Percentiles rank a stretch among this genome's conserved stretches.
These are phyloP conservation scores for Xyliphius kryptos DNA, from an alignment of 2,113 vertebrate genomes.

Conservation along the genomic window DNA sequence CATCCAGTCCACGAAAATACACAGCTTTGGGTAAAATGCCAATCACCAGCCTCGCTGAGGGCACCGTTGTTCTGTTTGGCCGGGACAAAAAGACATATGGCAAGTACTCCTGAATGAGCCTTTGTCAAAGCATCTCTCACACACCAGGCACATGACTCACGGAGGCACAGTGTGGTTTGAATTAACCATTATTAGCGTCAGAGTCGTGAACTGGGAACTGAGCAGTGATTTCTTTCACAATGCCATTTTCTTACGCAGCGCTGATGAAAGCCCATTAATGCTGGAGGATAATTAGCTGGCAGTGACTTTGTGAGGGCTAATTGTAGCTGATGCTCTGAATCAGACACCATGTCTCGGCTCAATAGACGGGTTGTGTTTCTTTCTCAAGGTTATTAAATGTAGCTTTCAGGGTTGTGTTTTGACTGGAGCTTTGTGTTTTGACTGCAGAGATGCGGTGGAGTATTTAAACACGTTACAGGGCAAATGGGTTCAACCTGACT, in stretches of 20 bases:
- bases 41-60: background rate
- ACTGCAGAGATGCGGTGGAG: background rate
- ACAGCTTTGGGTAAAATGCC: background rate
- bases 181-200: constrained; percentile 15
- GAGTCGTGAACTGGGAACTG: background rate
- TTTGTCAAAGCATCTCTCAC: constrained; percentile 8
- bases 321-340: background rate
- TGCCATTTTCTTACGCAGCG: constrained; percentile 2
- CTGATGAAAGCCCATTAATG: background rate
- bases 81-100: constrained; percentile 11
- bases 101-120: constrained; percentile 3
- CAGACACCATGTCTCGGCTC: background rate
- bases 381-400: background rate
- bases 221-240: constrained; percentile 5
- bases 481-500: no score
- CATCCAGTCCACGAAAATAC: no score
- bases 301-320: background rate
- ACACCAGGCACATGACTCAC: constrained; percentile 21
- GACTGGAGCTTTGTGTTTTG: background rate
- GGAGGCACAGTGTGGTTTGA: constrained; percentile 20
- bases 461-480: no score
- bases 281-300: background rate
- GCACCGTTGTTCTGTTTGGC: background rate
- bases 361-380: background rate
- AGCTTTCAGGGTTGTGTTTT: background rate